These are phyloP conservation scores for Centropristis striata DNA, from an alignment of 2,113 vertebrate species.

Conservation along the genomic window DNA sequence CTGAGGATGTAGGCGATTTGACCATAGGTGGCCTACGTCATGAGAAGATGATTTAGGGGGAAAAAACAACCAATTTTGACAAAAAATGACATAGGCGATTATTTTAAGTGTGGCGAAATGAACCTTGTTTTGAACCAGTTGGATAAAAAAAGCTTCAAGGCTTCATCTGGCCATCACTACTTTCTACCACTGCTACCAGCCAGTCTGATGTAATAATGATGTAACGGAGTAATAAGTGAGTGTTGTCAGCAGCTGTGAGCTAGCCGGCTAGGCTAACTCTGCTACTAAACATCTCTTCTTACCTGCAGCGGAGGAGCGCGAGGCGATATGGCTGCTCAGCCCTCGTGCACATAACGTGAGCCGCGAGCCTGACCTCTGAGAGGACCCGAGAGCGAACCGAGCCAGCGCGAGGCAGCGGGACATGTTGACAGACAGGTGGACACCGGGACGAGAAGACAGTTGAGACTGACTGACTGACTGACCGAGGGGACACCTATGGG, in stretches of 20 bases:
- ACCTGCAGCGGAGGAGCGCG: slow-evolving; percentile 58
- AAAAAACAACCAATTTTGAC: too few relatives aligned
- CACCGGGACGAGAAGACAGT: not conserved
- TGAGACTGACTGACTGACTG: not conserved
- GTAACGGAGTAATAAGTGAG: too few relatives aligned
- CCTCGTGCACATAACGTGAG: slow-evolving; percentile 52
- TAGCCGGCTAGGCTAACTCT: slow-evolving; percentile 35
- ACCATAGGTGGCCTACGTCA: too few relatives aligned
- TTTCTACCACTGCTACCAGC: too few relatives aligned
- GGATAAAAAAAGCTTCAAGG: too few relatives aligned
- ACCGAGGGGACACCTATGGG: not conserved
- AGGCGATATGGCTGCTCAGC: slow-evolving; percentile 31
- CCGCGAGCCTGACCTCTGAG: slow-evolving; percentile 29
- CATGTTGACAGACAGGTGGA: slow-evolving; percentile 59
- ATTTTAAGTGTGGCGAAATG: too few relatives aligned
- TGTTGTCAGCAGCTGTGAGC: not conserved
- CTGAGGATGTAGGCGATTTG: too few relatives aligned
- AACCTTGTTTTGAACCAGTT: too few relatives aligned
- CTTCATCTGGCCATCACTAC: too few relatives aligned
- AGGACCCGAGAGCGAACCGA: slow-evolving; percentile 62
- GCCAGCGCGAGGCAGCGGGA: slow-evolving; percentile 75
- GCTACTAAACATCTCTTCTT: slow-evolving; percentile 11
- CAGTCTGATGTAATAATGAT: too few relatives aligned
- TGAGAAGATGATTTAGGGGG: too few relatives aligned
- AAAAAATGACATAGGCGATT: too few relatives aligned